Percentiles rank a stretch among this genome's conserved stretches.
These are phyloP conservation scores for Pseudorhiza aurosa DNA, from an alignment of 30 jellyfish, hydroid and myxozoan species.

Conservation along the genomic window DNA sequence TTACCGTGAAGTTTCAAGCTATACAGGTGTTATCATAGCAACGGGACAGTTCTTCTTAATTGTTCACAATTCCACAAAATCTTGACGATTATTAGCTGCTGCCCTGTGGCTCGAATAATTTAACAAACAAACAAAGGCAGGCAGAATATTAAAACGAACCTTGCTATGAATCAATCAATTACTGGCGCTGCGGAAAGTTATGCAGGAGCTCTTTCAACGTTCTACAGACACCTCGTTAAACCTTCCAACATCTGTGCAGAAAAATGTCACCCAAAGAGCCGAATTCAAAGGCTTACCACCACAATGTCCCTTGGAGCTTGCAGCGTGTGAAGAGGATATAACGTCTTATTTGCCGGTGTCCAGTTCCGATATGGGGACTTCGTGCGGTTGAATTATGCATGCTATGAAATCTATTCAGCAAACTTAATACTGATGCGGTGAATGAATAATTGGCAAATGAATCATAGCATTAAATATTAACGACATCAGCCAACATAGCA, in stretches of 20 bases:
- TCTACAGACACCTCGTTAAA: not conserved
- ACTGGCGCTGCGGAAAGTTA: not conserved
- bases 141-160: not conserved
- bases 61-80: too few relatives aligned
- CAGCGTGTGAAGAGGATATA: not conserved
- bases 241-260: not conserved
- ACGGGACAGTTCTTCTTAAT: too few relatives aligned
- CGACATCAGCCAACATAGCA: not conserved
- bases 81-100: not conserved
- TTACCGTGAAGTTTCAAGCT: too few relatives aligned
- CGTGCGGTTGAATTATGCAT: constrained; percentile 36
- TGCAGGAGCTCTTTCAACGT: not conserved
- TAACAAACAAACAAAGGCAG: not conserved
- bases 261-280: constrained; percentile 8
- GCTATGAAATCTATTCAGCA: not conserved
- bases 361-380: constrained; percentile 12
- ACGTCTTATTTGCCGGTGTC: not conserved
- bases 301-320: constrained; percentile 5
- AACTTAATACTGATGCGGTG: constrained; percentile 7
- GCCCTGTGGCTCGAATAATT: not conserved
- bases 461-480: constrained; percentile 20
- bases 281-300: not conserved
- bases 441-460: constrained; percentile 1
- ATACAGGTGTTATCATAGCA: too few relatives aligned
- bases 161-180: not conserved